These are phyloP conservation scores for Huso huso DNA, from an alignment of 2,797 vertebrate genomes.

Conservation along the genomic window DNA sequence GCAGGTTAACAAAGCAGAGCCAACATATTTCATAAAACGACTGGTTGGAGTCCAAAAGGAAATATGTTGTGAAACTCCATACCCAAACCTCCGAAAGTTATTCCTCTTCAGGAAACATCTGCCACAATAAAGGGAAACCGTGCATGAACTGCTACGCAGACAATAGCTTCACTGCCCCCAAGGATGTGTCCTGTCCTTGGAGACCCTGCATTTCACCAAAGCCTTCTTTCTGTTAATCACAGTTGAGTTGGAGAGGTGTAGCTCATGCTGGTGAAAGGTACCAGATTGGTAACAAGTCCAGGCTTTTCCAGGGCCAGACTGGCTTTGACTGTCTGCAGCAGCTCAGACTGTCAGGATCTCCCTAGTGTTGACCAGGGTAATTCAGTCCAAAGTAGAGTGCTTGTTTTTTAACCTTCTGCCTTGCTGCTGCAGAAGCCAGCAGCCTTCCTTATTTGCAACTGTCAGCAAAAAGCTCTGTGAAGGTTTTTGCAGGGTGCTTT, in stretches of 20 bases:
- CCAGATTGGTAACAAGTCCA: constrained; percentile 15
- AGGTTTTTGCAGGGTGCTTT: no score
- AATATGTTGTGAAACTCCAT: constrained; percentile 49
- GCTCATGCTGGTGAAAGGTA: constrained; percentile 32
- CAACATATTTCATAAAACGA: no score
- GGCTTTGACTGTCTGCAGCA: no score
- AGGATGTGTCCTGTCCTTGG: constrained; percentile 61
- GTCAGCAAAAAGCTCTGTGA: no score
- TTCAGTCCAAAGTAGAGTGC: no score
- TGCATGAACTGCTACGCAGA: constrained; percentile 29
- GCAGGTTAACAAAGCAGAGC: no score
- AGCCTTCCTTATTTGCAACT: no score
- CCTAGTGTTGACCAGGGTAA: no score
- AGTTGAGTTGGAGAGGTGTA: constrained; percentile 25
- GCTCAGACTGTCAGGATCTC: no score
- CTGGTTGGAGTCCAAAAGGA: constrained; percentile 48
- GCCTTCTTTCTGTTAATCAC: constrained; percentile 23
- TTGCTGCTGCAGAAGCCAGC: no score
- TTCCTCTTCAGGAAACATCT: constrained; percentile 62
- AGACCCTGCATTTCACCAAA: constrained; percentile 18
- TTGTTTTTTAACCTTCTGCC: no score
- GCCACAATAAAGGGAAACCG: constrained; percentile 28
- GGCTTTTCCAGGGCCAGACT: no score
- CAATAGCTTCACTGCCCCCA: constrained; percentile 42
- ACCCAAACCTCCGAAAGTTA: constrained; percentile 38